These are phyloP conservation scores for Leptopilina drosophilae DNA, from an alignment of 2,888 invertebrate genomes.

Conservation along the genomic window DNA sequence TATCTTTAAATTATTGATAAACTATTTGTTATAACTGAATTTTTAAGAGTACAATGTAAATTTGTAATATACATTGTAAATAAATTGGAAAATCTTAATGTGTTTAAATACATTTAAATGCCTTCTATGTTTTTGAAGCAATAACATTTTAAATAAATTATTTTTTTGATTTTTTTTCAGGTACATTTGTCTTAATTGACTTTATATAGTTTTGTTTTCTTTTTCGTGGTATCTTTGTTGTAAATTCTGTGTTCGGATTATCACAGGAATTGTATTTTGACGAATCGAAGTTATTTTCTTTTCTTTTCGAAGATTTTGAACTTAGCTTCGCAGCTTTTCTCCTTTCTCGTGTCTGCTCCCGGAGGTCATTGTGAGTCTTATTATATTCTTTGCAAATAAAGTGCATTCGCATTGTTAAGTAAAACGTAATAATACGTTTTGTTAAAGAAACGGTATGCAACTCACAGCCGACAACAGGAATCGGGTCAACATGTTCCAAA, in stretches of 20 bases:
- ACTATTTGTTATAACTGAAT: too few relatives aligned
- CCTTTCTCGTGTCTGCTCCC: slow-evolving; percentile 29
- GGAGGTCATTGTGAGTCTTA: slow-evolving; percentile 42
- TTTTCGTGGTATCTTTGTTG: not conserved
- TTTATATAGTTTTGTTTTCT: not conserved
- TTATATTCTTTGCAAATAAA: slow-evolving; percentile 44
- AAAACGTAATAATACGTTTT: slow-evolving; percentile 39
- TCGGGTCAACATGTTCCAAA: not conserved
- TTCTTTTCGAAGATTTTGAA: not conserved
- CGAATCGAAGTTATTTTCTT: not conserved
- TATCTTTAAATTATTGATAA: too few relatives aligned
- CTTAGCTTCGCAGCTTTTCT: slow-evolving; percentile 36
- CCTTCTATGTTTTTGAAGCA: too few relatives aligned
- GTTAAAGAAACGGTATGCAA: slow-evolving; percentile 28
- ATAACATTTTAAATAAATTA: too few relatives aligned
- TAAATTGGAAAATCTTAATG: too few relatives aligned
- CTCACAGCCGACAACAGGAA: slow-evolving; percentile 36
- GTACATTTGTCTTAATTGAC: not conserved
- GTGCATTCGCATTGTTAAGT: slow-evolving; percentile 45
- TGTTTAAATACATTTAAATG: too few relatives aligned
- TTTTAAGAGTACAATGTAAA: too few relatives aligned
- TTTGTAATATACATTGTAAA: too few relatives aligned
- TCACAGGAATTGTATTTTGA: not conserved
- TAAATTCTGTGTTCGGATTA: not conserved
- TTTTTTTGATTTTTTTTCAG: not conserved